A percentile compares a stretch with the other conserved stretches of the same genome.
Conservation (phyloP, 1,140 invertebrate species). For the Ephestia elutella region DNA sequence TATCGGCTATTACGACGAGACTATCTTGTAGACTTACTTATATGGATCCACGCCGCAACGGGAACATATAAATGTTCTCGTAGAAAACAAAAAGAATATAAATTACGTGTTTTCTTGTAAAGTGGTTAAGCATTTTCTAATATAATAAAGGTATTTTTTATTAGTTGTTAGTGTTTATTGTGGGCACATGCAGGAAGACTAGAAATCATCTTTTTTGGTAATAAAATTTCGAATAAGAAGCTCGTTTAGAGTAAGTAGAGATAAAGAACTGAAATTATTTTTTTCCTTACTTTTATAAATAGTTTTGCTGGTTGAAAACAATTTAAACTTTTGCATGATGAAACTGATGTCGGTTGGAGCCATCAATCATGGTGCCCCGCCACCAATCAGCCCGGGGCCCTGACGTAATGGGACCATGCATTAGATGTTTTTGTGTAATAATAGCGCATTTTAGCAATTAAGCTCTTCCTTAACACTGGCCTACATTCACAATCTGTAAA, state of each 20-base stretch:
- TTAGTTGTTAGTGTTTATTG: too few relatives aligned
- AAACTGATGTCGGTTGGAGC: slow-evolving; percentile 19
- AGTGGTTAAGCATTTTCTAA: background rate
- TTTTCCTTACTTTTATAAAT: background rate
- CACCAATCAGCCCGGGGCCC: slow-evolving; percentile 19
- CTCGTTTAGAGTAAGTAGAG: too few relatives aligned
- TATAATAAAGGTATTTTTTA: background rate
- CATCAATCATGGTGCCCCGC: slow-evolving; percentile 51
- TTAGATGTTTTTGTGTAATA: slow-evolving; percentile 14
- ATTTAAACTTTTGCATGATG: background rate
- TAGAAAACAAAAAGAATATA: too few relatives aligned
- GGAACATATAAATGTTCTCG: too few relatives aligned
- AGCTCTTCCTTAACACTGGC: background rate
- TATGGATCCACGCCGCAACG: too few relatives aligned
- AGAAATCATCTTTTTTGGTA: too few relatives aligned
- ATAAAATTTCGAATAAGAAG: too few relatives aligned
- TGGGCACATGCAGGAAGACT: too few relatives aligned
- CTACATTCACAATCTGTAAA: background rate
- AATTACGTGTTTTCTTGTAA: too few relatives aligned
- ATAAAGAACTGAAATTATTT: too few relatives aligned
- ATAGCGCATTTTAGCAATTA: background rate
- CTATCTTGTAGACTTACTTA: too few relatives aligned
- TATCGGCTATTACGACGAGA: background rate
- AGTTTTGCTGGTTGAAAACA: background rate
- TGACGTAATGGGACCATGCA: slow-evolving; percentile 34